Percentiles rank a stretch among this genome's conserved stretches.
These are phyloP conservation scores for Rotaria macrura DNA, from an alignment of 2,888 invertebrate species.

Conservation along the genomic window DNA sequence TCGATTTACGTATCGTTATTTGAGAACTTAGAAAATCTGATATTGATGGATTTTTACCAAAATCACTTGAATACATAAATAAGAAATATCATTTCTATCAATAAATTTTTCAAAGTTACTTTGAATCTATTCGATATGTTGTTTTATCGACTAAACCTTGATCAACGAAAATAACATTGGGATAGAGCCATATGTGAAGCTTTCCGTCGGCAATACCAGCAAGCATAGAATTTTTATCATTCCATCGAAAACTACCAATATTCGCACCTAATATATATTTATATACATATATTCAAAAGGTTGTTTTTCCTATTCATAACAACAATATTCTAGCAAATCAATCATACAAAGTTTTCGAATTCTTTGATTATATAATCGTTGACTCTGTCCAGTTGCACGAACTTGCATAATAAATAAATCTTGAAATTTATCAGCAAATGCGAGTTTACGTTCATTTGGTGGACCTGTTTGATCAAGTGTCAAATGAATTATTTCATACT, in stretches of 20 bases:
- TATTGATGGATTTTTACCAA: conserved; percentile 73
- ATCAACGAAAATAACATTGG: conserved; percentile 63
- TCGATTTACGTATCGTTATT: conserved; percentile 70
- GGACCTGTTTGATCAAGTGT: conserved; percentile 74
- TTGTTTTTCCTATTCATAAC: no score
- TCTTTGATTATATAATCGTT: conserved; percentile 49
- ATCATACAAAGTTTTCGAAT: conserved; percentile 63
- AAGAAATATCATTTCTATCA: conserved; percentile 37
- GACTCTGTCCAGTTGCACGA: conserved; percentile 58
- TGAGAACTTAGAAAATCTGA: conserved; percentile 71
- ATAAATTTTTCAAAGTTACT: conserved; percentile 35
- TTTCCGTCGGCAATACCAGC: conserved; percentile 68
- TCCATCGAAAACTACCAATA: conserved; percentile 61
- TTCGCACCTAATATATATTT: conserved; percentile 54
- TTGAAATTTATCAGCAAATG: conserved; percentile 74
- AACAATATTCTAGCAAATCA: not conserved
- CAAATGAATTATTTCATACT: conserved; percentile 67
- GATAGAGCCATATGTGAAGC: conserved; percentile 71
- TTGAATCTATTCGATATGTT: conserved; percentile 39
- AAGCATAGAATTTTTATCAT: conserved; percentile 66
- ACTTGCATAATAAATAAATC: conserved; percentile 68
- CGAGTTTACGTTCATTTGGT: conserved; percentile 67
- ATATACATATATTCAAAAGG: not conserved
- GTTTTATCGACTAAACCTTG: conserved; percentile 61
- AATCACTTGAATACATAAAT: conserved; percentile 57